Conservation (phyloP, 1,140 invertebrate genomes). For the Watersipora subatra region DNA sequence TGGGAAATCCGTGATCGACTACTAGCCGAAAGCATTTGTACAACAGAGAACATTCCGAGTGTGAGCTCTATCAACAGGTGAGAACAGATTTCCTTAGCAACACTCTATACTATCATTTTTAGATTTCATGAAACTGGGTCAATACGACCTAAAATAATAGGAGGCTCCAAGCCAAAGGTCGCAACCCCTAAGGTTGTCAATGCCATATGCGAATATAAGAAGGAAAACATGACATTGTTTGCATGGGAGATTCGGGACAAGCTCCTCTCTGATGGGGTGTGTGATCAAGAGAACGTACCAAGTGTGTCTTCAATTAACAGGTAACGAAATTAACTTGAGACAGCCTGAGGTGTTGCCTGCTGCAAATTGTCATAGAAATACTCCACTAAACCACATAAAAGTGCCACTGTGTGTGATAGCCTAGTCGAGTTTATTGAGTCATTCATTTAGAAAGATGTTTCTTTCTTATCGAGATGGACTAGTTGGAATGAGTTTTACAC, state of each 20-base stretch:
- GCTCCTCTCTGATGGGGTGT: constrained; percentile 87
- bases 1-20: constrained; percentile 97
- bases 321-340: constrained; percentile 53
- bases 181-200: constrained; percentile 96
- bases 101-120: constrained; percentile 9
- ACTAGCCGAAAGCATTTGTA: constrained; percentile 87
- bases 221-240: constrained; percentile 98
- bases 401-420: background rate
- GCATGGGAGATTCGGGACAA: constrained; percentile 98
- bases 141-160: constrained; percentile 96
- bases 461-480: too few relatives aligned
- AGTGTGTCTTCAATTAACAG: constrained; percentile 98
- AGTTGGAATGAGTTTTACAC: too few relatives aligned
- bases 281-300: constrained; percentile 95
- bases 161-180: constrained; percentile 96
- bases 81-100: background rate
- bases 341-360: background rate
- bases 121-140: constrained; percentile 54
- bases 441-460: too few relatives aligned
- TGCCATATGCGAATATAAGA: constrained; percentile 93
- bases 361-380: background rate
- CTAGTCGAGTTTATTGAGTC: background rate
- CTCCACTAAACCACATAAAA: too few relatives aligned
- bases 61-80: constrained; percentile 95
- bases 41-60: constrained; percentile 91